Evolutionary conservation across 2,888 invertebrate species (phyloP), one percentile per base, ranked within the genome.

Genomic region (Electrophaes corylata): DNA sequence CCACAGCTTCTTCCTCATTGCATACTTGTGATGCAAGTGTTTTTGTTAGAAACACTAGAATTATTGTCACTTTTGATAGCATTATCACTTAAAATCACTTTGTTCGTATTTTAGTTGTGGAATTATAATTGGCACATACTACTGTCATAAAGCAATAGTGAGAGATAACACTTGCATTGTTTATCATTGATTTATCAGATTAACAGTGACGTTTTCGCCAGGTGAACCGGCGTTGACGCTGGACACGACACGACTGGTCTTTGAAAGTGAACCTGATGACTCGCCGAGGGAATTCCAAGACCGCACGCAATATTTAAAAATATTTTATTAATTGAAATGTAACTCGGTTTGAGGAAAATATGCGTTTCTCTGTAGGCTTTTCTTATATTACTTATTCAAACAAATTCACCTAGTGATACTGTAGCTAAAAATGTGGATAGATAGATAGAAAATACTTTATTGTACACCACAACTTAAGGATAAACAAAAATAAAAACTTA

Each of bases 211-310:
- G 35, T 18, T 5, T 10, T 20, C 11, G 41, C 3, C 26, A 16
- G 39, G 29, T 35, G 31, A 41, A 62, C 69, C 61, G 64, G 49
- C 47, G 53, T 39, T 39, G 57, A 31, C 60, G 60, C 46, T 56
- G 60, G 66, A 33, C 61, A 37, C 57, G 46, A 6, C 37, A 16
- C 67, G 48, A 69, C 67, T 69, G 62, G 57, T 53, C 59, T 37
- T 60, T 60, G 57, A 57, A 57, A 66, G 58, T 39, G 43, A 59
- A 57, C 52, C 45, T 70, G 62, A 69, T 74, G 76, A 75, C 66
- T 75, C 75, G 23, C 64, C 63, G 62, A 78, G 80, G 81, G 76
- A 79, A 76, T 78, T 73, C 79, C 78, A 45, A 43, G 31, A 44
- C 43, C 50, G 47, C 64, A 66, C 66, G 64, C 60, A 59, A 54